A percentile compares a stretch with the other conserved stretches of the same genome.
phyloP scores from a whole-genome alignment of 2,797 vertebrate genomes.

The Rallus crepitans region DNA sequence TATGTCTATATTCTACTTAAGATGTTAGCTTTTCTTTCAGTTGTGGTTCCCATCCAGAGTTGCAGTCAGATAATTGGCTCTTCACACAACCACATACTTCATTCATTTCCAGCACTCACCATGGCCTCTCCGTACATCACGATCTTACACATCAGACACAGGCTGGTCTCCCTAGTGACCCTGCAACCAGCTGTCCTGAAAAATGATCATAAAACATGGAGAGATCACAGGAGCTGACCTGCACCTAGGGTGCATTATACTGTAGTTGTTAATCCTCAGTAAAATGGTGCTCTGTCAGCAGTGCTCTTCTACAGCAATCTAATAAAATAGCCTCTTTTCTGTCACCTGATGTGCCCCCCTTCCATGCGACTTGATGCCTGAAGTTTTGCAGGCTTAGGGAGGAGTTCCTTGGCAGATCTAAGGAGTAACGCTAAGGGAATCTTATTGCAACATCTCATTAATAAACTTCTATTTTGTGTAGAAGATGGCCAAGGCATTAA shows the following conservation, averaged over 20 bases:
- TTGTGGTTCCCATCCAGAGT: neutral
- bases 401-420: neutral
- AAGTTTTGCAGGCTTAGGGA: neutral
- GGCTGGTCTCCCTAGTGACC: neutral
- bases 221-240: neutral
- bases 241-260: neutral
- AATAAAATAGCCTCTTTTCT: neutral
- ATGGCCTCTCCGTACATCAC: neutral
- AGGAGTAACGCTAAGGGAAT: neutral
- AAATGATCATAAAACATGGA: neutral
- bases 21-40: neutral
- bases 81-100: neutral
- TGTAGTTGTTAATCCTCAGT: neutral
- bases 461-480: neutral
- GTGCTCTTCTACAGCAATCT: neutral
- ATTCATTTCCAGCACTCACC: neutral
- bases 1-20: neutral
- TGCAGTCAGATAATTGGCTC: neutral
- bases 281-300: rapidly evolving
- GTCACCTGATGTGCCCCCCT: neutral
- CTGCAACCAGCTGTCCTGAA: neutral
- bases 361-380: neutral
- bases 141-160: neutral
- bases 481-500: neutral
- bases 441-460: neutral